Base-by-base conservation (phyloP, 2,888 invertebrate genomes). In the Ligdia adustata region DNA sequence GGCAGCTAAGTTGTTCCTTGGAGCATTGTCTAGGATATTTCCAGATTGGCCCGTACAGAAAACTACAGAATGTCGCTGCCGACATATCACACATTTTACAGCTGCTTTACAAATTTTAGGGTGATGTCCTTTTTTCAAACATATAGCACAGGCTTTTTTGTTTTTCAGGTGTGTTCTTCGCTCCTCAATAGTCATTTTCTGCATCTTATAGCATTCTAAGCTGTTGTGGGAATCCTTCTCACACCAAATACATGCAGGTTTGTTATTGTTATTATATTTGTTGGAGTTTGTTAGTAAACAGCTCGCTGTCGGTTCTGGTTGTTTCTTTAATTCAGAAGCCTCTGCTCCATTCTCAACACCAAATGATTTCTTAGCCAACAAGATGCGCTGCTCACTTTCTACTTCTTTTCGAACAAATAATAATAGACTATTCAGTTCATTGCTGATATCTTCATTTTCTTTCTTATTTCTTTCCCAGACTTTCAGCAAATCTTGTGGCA, bases 351-450 rank as follows among this genome's bases (percentile, higher is more conserved):
- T 9, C 4, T 6, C 9, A 14, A 13, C 9, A n/a, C 4, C 5
- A 26, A 16, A 16, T 5, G 16, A 4, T 7, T 38, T 22, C 7
- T 9, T 32, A 0, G 43, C 20, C 9, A 40, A 27, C 9, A 1
- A 1, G 7, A 38, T 28, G n/a, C 43, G 6, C 28, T 43, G 33
- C n/a, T 49, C 43, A n/a, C 12, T 15, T 13, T 44, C 49, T 3
- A 49, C 49, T 24, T 49, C 49, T 12, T 13, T 35, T 34, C 24
- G n/a, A n/a, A 48, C 2, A 26, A 48, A 41, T 31, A 3, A 5
- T 18, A 37, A 27, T 11, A 48, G 14, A 11, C 15, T 16, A n/a
- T n/a, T n/a, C 24, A 26, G 26, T 4, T 16, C 16, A 5, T 5
- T 16, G 3, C 3, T 5, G 3, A 4, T 16, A 16, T 16, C 5